Base-by-base conservation (phyloP, 2,888 invertebrate species). In the Drosophila recens region DNA sequence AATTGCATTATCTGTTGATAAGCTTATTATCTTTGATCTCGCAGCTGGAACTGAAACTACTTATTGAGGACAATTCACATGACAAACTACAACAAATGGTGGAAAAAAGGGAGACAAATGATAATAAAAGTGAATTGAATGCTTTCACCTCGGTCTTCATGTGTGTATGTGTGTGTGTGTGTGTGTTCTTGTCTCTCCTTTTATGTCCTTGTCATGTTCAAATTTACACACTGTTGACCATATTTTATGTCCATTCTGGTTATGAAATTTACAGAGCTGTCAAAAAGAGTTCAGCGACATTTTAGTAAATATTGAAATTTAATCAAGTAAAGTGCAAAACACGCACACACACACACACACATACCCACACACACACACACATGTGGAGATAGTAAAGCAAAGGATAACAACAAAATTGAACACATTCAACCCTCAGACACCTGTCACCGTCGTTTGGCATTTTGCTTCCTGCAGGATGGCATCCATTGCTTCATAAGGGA, bases 281-380 rank as follows among this genome's bases (percentile, higher is more conserved):
- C 86, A 89, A 76, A 89, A 87, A 89, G 86, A 87, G 86, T 87
- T 87, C 89, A 88, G 83, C 90, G 87, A 89, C 87, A 87, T 89
- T 87, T 87, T 89, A 88, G 90, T 90, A 87, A 87, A 89, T 90
- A 87, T 89, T 89, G 87, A 88, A 89, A 87, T 88, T 89, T 89
- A 87, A 87, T 87, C 90, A 87, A 87, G 90, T 79, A 87, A 89
- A 87, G 87, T 89, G 87, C 90, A 89, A 75, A 77, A 64, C 67
- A 79, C 73, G 66, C 72, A 84, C 65, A 76, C 54, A 45, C 34
- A 59, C 54, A 54, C 20, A 46, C 36, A 33, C 38, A 46, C 46
- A 40, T 51, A 54, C 33, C 43, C 42, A 36, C 38, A 49, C 46
- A 36, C 57, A 54, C 42, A 58, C 6, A 30, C 11, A 58, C 20